Base-by-base conservation (phyloP, 2,113 vertebrate species). In the Collichthys lucidus region DNA sequence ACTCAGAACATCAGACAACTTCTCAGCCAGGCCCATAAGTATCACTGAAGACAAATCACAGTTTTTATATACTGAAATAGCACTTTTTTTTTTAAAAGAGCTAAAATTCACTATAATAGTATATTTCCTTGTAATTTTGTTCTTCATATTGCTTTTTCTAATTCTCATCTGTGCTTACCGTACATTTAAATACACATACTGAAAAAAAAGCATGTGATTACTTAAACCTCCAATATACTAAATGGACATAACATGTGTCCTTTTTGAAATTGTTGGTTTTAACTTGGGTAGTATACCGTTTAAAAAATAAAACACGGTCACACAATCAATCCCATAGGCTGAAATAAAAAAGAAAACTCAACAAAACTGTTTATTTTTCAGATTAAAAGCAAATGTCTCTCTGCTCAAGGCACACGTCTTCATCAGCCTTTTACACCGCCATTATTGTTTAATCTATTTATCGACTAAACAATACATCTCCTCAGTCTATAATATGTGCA, bases 381-480 rank as follows among this genome's bases (percentile, higher is more conserved):
- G 8, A 11, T n/a, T n/a, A 52, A 20, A n/a, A 53, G 9, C 2
- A n/a, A 53, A 11, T 53, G 9, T 17, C 29, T 17, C 15, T 69
- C n/a, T 68, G 42, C 16, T 69, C 11, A 56, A 16, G n/a, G 24
- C 16, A 57, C n/a, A 56, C 2, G 31, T 16, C 11, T 22, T 56
- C 6, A 52, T 44, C 16, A 49, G 5, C 50, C 2, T 20, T 50
- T 64, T 65, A 14, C 24, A 59, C 50, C 56, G 60, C 29, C 8
- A 29, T 68, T 26, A 40, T 69, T 52, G 11, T 67, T 67, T 56
- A 42, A 72, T 53, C 35, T 11, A 63, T 67, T 65, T 4, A 74
- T 57, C 14, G 12, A 67, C 50, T 29, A 61, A 68, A 74, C 74
- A 75, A 44, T 15, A 53, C 16, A 78, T 47, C 26, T 50, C 14